phyloP scores from a whole-genome alignment of 1,140 invertebrate genomes.

The Sitobion miscanthi region DNA sequence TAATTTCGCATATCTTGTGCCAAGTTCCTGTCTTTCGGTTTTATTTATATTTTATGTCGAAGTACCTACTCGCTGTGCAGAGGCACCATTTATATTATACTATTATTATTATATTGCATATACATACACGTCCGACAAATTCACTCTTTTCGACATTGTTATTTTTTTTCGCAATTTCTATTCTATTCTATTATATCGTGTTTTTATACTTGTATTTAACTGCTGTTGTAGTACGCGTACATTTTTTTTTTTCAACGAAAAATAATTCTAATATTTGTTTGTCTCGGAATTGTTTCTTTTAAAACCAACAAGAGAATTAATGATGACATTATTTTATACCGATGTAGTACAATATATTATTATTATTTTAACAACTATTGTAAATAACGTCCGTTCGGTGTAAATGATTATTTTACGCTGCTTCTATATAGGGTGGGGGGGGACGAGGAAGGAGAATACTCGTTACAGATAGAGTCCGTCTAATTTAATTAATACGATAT shows the following conservation, averaged over 20 bases:
- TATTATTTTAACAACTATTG: background rate
- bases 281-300: background rate
- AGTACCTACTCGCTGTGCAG: background rate
- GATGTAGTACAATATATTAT: background rate
- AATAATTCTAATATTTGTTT: background rate
- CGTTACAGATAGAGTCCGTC: background rate
- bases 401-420: background rate
- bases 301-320: background rate
- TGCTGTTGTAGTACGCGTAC: background rate
- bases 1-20: background rate
- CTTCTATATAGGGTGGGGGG: background rate
- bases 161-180: background rate
- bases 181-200: background rate
- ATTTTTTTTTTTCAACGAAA: background rate
- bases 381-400: background rate
- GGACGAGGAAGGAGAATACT: background rate
- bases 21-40: slow-evolving; percentile 2
- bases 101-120: background rate
- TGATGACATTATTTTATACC: background rate
- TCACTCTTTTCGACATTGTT: background rate
- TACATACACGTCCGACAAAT: background rate
- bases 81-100: background rate
- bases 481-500: slow-evolving; percentile 9
- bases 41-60: slow-evolving; percentile 18
- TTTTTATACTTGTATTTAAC: background rate